A percentile compares a stretch with the other conserved stretches of the same genome.
phyloP scores from a whole-genome alignment of 2,888 invertebrate genomes.

The Lymantria monacha region DNA sequence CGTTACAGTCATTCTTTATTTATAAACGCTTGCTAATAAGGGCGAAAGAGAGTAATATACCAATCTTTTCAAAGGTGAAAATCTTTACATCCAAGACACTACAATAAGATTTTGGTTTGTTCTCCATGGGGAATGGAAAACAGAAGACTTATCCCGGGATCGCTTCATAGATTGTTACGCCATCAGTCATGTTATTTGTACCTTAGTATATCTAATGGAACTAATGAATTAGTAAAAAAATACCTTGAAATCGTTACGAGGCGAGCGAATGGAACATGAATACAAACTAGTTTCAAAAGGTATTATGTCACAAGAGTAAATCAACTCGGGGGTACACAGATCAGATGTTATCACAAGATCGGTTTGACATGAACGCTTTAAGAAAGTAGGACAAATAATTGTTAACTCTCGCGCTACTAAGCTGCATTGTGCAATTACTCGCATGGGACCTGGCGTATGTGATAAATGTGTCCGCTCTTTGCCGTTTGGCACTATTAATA shows the following conservation, averaged over 20 bases:
- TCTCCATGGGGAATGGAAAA: too few relatives aligned
- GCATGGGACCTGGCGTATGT: slow-evolving; percentile 54
- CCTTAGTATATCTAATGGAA: slow-evolving; percentile 20
- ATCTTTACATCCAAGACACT: slow-evolving; percentile 2
- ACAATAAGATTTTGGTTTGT: too few relatives aligned
- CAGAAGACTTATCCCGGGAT: too few relatives aligned
- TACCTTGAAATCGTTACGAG: slow-evolving; percentile 25
- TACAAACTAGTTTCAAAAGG: slow-evolving; percentile 23
- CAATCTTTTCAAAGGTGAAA: neutral
- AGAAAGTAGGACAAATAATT: slow-evolving; percentile 72
- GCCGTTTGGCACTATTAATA: slow-evolving; percentile 64
- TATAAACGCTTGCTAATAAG: slow-evolving; percentile 26
- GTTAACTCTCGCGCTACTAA: slow-evolving; percentile 63
- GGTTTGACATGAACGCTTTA: slow-evolving; percentile 35
- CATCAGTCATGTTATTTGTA: slow-evolving; percentile 10
- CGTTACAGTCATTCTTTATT: slow-evolving; percentile 31
- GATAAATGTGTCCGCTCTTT: slow-evolving; percentile 67
- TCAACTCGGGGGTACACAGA: slow-evolving; percentile 48
- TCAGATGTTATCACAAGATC: slow-evolving; percentile 48
- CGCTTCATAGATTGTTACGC: too few relatives aligned
- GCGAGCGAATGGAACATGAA: slow-evolving; percentile 43
- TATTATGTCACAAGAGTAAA: slow-evolving; percentile 56
- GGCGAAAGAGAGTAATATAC: slow-evolving; percentile 27
- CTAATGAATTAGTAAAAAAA: slow-evolving; percentile 28
- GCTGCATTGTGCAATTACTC: slow-evolving; percentile 72